Conservation (phyloP, 2,888 invertebrate species). For the Oconnorella tubifera region DNA sequence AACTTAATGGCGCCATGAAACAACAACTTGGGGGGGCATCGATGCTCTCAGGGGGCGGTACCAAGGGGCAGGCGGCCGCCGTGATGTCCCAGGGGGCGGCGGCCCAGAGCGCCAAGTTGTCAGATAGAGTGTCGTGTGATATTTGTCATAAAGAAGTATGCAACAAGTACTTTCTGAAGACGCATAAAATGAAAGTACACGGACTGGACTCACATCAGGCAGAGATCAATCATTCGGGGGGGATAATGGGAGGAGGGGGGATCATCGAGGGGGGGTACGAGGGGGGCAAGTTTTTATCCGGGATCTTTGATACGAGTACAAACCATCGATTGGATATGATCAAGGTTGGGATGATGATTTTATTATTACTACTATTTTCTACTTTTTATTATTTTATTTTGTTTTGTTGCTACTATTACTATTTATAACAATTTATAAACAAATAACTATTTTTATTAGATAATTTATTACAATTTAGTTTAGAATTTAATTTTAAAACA, state of each 20-base stretch:
- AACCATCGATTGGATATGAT: too few species aligned
- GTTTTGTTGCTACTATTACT: too few species aligned
- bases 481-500: too few species aligned
- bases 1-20: neutral
- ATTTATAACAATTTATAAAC: too few species aligned
- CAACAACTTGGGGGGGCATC: neutral
- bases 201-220: too few species aligned
- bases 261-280: conserved; percentile 2
- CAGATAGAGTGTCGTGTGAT: conserved; percentile 66
- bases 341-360: too few species aligned
- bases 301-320: too few species aligned
- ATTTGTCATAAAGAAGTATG: conserved; percentile 98
- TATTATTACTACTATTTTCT: too few species aligned
- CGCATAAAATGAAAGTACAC: conserved; percentile 97
- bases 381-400: too few species aligned
- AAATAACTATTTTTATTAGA: too few species aligned
- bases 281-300: too few species aligned
- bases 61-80: neutral
- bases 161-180: conserved; percentile 99
- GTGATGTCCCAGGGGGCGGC: neutral
- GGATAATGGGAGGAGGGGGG: conserved; percentile 25
- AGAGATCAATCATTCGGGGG: conserved; percentile 17
- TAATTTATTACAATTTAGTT: too few species aligned
- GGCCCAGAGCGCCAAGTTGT: conserved; percentile 26
- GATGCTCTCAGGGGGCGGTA: neutral